phyloP scores from a whole-genome alignment of 2,113 vertebrate genomes.

The Dromaius novaehollandiae region DNA sequence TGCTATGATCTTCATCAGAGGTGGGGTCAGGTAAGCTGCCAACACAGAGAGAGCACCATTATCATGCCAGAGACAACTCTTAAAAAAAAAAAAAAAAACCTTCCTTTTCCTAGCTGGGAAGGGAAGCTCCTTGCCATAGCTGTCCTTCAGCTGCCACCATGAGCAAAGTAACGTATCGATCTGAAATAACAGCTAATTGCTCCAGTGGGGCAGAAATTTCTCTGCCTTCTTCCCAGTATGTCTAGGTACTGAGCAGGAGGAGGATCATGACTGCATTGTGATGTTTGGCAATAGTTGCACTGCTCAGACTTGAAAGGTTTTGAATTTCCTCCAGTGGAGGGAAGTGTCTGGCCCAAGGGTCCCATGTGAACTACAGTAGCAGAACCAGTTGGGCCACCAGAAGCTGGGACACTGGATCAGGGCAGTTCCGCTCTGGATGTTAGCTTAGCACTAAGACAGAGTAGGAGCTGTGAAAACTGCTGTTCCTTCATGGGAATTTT shows the following conservation, averaged over 20 bases:
- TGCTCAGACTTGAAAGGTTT: conserved; percentile 1
- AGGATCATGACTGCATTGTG: background rate
- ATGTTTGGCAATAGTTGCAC: background rate
- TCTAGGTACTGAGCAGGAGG: background rate
- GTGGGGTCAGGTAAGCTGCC: conserved; percentile 75
- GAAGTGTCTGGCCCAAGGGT: background rate
- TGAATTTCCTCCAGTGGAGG: background rate
- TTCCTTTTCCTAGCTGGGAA: background rate
- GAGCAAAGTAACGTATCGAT: background rate
- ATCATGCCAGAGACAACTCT: background rate
- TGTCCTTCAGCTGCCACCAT: background rate
- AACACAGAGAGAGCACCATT: conserved; percentile 33
- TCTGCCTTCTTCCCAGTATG: background rate
- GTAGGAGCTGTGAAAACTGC: background rate
- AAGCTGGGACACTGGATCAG: background rate
- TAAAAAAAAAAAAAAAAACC: background rate
- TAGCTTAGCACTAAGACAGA: background rate
- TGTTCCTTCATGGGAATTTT: background rate
- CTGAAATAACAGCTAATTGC: background rate
- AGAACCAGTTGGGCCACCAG: background rate
- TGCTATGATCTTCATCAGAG: conserved; percentile 55
- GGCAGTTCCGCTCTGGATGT: background rate
- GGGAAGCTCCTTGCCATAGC: background rate
- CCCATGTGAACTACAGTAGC: background rate
- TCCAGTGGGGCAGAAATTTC: background rate